Evolutionary conservation across 2,888 invertebrate species (phyloP), one percentile per base, ranked within the genome.

Genomic region (Entomobrya proxima): DNA sequence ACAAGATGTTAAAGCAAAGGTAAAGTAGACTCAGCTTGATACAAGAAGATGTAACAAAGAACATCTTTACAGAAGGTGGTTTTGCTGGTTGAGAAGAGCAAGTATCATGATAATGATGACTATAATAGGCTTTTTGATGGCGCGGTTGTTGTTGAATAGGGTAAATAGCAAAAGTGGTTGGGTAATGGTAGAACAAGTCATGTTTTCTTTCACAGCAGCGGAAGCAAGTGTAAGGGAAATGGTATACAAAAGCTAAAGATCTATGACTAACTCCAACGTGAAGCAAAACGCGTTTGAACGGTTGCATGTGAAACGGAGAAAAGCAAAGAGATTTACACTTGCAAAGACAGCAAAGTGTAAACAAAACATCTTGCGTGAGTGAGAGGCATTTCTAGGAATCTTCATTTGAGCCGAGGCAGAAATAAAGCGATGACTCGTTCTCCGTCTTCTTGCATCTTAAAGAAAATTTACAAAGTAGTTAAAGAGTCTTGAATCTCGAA

Each of bases 31-130:
- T n/a, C n/a, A n/a, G n/a, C n/a, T n/a, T n/a, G n/a, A n/a, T n/a
- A n/a, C n/a, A n/a, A n/a, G n/a, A n/a, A n/a, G n/a, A n/a, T n/a
- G n/a, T n/a, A n/a, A n/a, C n/a, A n/a, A n/a, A n/a, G n/a, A n/a
- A n/a, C n/a, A n/a, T n/a, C n/a, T n/a, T n/a, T n/a, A 55, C 27
- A 55, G 32, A 32, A n/a, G 15, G 37, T 37, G 35, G 9, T 7
- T 64, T 64, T 64, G 58, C 58, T 61, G 32, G 30, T 61, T 61
- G 58, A 3, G 7, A 27, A n/a, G n/a, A n/a, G n/a, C n/a, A 61
- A 61, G 58, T 64, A 64, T 64, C n/a, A 64, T 37, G 21, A 64
- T 64, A 64, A 64, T 64, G 64, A 64, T 64, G 64, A 64, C 37
- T 35, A 64, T 64, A 64, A 64, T 64, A 21, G 64, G 37, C 64